Base-by-base conservation (phyloP, 1,140 invertebrate species). In the Phocides pigmalion region DNA sequence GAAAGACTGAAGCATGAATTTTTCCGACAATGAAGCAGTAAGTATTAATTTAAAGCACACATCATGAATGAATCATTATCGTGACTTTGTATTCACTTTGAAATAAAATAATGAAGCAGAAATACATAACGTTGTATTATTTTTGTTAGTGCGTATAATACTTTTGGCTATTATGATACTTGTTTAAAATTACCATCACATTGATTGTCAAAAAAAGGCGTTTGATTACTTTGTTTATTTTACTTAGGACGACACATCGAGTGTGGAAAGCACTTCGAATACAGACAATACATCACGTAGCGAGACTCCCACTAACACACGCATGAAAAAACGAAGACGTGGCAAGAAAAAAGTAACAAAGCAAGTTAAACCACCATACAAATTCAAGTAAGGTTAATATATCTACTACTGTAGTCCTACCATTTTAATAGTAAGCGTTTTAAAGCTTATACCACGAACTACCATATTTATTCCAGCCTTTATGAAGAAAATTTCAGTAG, bases 281-380 rank as follows among this genome's bases (percentile, higher is more conserved):
- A 96, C 95, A 9, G 96, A 97, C 62, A 95, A 95, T 77, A 96
- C 96, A 64, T 97, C 97, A 9, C 93, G 97, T 19, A 98, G 97
- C 90, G 97, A 97, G 72, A 98, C 97, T 22, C 97, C 97, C 3
- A 97, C 96, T 19, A 94, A 93, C 17, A 92, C 94, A 15, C 94
- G 94, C 42, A 94, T 94, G 20, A 93, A 94, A 42, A 94, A 94
- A 78, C 93, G 96, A 44, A 91, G 95, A 67, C 89, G 93, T 20
- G 92, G 95, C 28, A 94, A 94, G 81, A 94, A 94, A 74, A 95
- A 95, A 74, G 79, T 91, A 15, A 94, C 94, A 82, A 93, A 89
- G 74, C 84, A 94, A 76, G 92, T 94, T 3, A 97, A 96, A 89
- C 93, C 96, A 8, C 94, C 95, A 35, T 97, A 96, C 78, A 97